phyloP scores from a whole-genome alignment of 1,140 invertebrate genomes.

The Bombus huntii region DNA sequence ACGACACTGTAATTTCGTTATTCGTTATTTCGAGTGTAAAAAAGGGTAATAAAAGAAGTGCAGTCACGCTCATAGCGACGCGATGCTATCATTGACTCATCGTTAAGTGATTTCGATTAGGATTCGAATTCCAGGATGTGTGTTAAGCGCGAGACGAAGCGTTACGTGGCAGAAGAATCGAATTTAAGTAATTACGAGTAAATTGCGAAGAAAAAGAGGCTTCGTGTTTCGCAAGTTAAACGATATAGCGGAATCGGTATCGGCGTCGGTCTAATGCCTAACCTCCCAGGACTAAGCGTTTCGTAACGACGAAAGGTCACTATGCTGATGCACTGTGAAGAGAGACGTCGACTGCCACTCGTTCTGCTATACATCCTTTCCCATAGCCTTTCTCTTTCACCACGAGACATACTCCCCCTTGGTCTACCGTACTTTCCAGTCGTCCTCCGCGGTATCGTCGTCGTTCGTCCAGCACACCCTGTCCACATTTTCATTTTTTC shows the following conservation, averaged over 20 bases:
- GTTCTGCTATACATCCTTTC: slow-evolving; percentile 61
- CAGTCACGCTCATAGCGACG: too few species aligned
- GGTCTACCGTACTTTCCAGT: slow-evolving; percentile 46
- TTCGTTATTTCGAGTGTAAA: too few species aligned
- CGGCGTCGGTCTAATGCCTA: slow-evolving; percentile 7
- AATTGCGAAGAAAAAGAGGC: background rate
- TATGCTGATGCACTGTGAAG: slow-evolving; percentile 54
- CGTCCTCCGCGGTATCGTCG: background rate
- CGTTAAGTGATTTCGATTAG: background rate
- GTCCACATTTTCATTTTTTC: background rate
- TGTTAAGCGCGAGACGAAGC: background rate
- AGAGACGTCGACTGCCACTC: slow-evolving; percentile 23
- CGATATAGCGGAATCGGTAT: slow-evolving; percentile 28
- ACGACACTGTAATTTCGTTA: too few species aligned
- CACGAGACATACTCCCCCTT: background rate
- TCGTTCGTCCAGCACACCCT: background rate
- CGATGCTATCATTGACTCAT: background rate
- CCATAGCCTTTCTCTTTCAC: slow-evolving; percentile 67
- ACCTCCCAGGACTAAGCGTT: slow-evolving; percentile 33
- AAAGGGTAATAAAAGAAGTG: too few species aligned
- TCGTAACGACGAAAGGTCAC: slow-evolving; percentile 65
- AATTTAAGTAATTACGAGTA: slow-evolving; percentile 22
- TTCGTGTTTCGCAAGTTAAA: slow-evolving; percentile 5
- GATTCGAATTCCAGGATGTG: background rate
- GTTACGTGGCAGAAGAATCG: background rate